Percentiles rank a stretch among this genome's conserved stretches.
Conservation (phyloP, 2,797 vertebrate genomes). For the Spinibarbus caldwelli region DNA sequence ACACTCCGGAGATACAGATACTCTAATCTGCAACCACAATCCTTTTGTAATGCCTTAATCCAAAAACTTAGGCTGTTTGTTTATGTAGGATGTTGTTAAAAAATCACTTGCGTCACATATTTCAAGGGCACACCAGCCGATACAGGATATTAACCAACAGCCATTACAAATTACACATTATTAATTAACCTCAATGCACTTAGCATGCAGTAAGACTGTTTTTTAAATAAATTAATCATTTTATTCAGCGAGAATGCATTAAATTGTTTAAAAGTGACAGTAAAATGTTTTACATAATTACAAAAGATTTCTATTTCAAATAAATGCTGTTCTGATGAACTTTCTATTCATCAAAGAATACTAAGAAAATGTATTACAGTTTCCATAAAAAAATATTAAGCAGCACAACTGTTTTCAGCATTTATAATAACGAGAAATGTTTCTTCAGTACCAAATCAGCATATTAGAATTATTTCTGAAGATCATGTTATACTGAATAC, state of each 20-base stretch:
- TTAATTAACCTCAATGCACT: too few relatives aligned
- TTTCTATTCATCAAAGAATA: too few relatives aligned
- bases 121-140: background rate
- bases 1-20: background rate
- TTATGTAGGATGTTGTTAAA: background rate
- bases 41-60: constrained; percentile 19
- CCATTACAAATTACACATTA: background rate
- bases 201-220: background rate
- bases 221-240: background rate
- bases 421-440: background rate
- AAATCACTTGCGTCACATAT: background rate
- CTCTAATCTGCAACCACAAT: constrained; percentile 13
- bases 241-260: background rate
- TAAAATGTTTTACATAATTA: background rate
- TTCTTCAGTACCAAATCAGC: background rate
- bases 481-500: background rate
- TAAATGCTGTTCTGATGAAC: too few relatives aligned
- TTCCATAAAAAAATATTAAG: too few relatives aligned
- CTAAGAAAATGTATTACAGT: too few relatives aligned
- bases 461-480: background rate
- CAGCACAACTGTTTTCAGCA: background rate
- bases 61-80: constrained; percentile 7
- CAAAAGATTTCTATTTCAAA: background rate
- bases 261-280: background rate
- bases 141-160: background rate